These are phyloP conservation scores for Camelus bactrianus DNA, from an alignment of 2,113 vertebrate genomes.

Conservation along the genomic window DNA sequence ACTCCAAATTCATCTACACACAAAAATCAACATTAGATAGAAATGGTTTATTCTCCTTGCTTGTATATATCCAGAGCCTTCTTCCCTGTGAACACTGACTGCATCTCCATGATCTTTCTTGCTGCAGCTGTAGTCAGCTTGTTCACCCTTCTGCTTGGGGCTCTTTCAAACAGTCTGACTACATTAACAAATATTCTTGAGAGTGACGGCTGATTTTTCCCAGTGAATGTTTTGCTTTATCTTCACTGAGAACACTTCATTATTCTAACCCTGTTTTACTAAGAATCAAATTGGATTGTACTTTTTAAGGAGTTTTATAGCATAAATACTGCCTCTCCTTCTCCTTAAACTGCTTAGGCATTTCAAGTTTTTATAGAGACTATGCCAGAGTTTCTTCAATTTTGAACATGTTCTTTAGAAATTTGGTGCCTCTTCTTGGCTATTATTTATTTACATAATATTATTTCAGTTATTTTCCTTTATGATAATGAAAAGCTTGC, in stretches of 20 bases:
- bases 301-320: conserved; percentile 44
- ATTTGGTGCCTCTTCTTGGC: background rate
- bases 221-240: conserved; percentile 60
- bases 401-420: conserved; percentile 37
- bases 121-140: conserved; percentile 24
- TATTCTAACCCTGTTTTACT: conserved; percentile 59
- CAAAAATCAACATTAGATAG: conserved; percentile 53
- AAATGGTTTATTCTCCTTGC: conserved; percentile 56
- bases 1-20: background rate
- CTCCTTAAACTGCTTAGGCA: conserved; percentile 16
- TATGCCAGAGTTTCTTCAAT: conserved; percentile 37
- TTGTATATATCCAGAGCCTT: background rate
- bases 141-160: conserved; percentile 25
- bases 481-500: conserved; percentile 8
- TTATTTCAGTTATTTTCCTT: conserved; percentile 54
- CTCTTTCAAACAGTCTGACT: conserved; percentile 46
- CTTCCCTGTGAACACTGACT: conserved; percentile 55
- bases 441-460: conserved; percentile 10
- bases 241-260: conserved; percentile 50
- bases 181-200: conserved; percentile 41
- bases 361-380: conserved; percentile 43
- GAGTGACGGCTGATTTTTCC: conserved; percentile 49
- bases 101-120: conserved; percentile 55
- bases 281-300: conserved; percentile 54
- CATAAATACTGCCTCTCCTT: background rate